These are phyloP conservation scores for Gavialis gangeticus DNA, from an alignment of 2,113 vertebrate genomes.

Conservation along the genomic window DNA sequence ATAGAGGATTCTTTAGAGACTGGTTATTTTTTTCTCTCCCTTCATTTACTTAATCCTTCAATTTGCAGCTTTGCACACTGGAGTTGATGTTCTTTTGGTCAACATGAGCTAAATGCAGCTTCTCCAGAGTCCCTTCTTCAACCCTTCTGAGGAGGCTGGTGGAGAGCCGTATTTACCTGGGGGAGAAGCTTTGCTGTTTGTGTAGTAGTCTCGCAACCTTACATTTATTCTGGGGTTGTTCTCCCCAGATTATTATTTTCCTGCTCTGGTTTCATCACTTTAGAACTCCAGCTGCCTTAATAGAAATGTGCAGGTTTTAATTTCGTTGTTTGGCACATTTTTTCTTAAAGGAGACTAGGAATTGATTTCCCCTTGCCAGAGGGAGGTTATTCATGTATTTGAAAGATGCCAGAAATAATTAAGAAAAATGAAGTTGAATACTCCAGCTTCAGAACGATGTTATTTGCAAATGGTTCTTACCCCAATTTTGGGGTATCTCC, in stretches of 20 bases:
- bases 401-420: slow-evolving; percentile 71
- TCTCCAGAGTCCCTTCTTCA: neutral
- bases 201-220: fast-evolving
- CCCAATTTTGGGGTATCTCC: slow-evolving; percentile 24
- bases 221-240: neutral
- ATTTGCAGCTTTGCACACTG: neutral
- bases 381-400: slow-evolving; percentile 22
- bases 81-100: neutral
- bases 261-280: neutral
- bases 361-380: slow-evolving; percentile 62
- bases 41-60: neutral
- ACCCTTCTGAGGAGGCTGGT: neutral
- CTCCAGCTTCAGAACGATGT: slow-evolving; percentile 13
- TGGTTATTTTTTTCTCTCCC: neutral
- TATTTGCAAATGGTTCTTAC: slow-evolving; percentile 59
- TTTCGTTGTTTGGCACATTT: slow-evolving; percentile 40
- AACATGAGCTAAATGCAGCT: neutral
- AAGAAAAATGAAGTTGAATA: slow-evolving; percentile 43
- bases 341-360: slow-evolving; percentile 26
- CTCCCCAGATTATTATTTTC: neutral
- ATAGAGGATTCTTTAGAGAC: neutral
- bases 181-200: neutral
- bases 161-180: neutral
- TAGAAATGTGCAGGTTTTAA: slow-evolving; percentile 5
- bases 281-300: slow-evolving; percentile 7